phyloP scores from a whole-genome alignment of 2,797 vertebrate genomes.

The Apogon hyalosoma region DNA sequence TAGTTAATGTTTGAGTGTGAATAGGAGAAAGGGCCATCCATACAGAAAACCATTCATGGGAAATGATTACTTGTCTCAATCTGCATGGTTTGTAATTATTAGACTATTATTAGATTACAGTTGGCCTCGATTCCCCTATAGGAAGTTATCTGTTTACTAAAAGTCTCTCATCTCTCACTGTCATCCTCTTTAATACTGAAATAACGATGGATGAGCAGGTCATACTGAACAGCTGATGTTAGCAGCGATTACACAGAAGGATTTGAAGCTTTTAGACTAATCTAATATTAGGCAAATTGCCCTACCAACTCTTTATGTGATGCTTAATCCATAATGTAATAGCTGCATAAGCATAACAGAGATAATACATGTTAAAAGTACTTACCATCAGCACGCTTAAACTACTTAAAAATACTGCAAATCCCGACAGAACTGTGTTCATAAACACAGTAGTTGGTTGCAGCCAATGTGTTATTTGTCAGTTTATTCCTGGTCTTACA shows the following conservation, averaged over 20 bases:
- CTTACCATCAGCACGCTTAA: slow-evolving; percentile 44
- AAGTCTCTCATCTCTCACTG: slow-evolving; percentile 26
- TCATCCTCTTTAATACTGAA: slow-evolving; percentile 32
- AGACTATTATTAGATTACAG: slow-evolving; percentile 30
- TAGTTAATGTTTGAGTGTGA: slow-evolving; percentile 9
- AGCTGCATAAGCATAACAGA: slow-evolving; percentile 32
- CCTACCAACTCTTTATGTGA: slow-evolving; percentile 57
- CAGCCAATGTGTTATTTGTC: slow-evolving; percentile 18
- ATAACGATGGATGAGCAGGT: slow-evolving; percentile 14
- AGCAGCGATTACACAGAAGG: slow-evolving; percentile 43
- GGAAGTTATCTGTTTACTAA: slow-evolving; percentile 51
- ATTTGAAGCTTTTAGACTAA: slow-evolving; percentile 64
- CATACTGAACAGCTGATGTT: slow-evolving; percentile 17
- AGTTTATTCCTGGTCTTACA: slow-evolving; percentile 36
- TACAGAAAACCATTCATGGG: slow-evolving; percentile 23
- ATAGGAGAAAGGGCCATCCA: neutral
- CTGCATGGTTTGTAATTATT: slow-evolving; percentile 39
- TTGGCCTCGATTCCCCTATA: slow-evolving; percentile 35
- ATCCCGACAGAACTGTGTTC: slow-evolving; percentile 54
- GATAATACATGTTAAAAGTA: slow-evolving; percentile 48
- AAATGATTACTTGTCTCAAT: slow-evolving; percentile 46
- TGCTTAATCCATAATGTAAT: slow-evolving; percentile 40
- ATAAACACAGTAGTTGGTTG: slow-evolving; percentile 19
- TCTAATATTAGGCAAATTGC: slow-evolving; percentile 61
- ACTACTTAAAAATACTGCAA: slow-evolving; percentile 50